These are phyloP conservation scores for Phymorhynchus buccinoides DNA, from an alignment of 1,140 invertebrate genomes.

Conservation along the genomic window DNA sequence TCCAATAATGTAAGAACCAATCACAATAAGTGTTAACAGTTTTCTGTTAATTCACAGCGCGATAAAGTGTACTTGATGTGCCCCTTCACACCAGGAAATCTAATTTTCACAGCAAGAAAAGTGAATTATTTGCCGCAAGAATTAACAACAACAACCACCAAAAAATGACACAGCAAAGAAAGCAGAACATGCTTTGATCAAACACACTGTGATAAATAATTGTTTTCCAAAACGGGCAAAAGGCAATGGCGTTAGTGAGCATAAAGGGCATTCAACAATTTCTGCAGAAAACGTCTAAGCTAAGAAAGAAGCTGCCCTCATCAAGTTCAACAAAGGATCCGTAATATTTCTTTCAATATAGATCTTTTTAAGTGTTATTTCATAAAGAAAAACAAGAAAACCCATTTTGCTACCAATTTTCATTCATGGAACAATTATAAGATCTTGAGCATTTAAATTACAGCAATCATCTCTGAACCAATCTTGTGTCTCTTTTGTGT, in stretches of 20 bases:
- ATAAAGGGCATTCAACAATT: not conserved
- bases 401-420: no score
- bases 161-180: not conserved
- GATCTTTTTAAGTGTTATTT: no score
- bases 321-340: not conserved
- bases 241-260: not conserved
- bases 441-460: no score
- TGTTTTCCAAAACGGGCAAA: not conserved
- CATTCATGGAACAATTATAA: no score
- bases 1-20: not conserved
- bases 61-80: not conserved
- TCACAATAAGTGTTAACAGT: not conserved
- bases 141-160: not conserved
- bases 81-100: not conserved
- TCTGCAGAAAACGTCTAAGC: not conserved
- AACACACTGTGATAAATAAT: not conserved
- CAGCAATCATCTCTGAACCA: no score
- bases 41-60: no score
- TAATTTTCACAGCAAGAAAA: not conserved
- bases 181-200: not conserved
- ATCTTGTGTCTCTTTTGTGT: no score
- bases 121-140: not conserved
- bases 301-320: not conserved
- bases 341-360: no score
- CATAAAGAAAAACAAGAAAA: no score